A percentile compares a stretch with the other conserved stretches of the same genome.
Evolutionary conservation across 2,113 vertebrate species (phyloP).

Genomic region (Pseudorectes ferrugineus): DNA sequence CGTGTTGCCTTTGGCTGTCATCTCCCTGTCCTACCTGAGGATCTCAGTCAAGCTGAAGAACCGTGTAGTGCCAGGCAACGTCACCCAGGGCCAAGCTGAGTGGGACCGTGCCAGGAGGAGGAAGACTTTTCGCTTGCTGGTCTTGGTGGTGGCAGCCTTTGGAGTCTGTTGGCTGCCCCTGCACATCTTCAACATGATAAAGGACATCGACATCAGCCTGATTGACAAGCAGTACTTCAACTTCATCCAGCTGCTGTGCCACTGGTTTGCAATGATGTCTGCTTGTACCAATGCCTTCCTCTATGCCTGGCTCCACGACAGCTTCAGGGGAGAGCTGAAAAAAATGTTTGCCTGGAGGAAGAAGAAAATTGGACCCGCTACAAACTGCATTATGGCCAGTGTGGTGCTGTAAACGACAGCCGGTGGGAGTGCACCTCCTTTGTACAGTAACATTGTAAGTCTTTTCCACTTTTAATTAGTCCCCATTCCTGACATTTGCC

Average conservation of each 20-base stretch:
- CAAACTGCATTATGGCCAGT: slow-evolving; percentile 76
- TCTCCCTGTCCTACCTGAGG: slow-evolving; percentile 75
- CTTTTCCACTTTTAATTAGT: not conserved
- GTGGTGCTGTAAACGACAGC: slow-evolving; percentile 69
- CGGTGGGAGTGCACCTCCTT: not conserved
- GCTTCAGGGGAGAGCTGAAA: slow-evolving; percentile 79
- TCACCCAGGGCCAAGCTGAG: slow-evolving; percentile 70
- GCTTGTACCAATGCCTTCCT: slow-evolving; percentile 82
- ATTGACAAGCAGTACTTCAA: slow-evolving; percentile 81
- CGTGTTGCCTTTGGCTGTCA: slow-evolving; percentile 66
- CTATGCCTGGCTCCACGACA: slow-evolving; percentile 86
- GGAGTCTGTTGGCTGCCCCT: slow-evolving; percentile 76
- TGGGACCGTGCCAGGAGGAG: slow-evolving; percentile 72
- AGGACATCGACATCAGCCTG: slow-evolving; percentile 77
- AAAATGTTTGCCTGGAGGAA: slow-evolving; percentile 77
- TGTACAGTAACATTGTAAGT: not conserved
- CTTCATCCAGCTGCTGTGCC: slow-evolving; percentile 80
- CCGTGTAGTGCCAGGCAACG: slow-evolving; percentile 76
- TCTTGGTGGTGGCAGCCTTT: slow-evolving; percentile 76
- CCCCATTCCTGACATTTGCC: not conserved
- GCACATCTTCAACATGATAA: slow-evolving; percentile 79
- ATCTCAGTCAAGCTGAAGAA: slow-evolving; percentile 80
- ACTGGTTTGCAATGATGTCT: slow-evolving; percentile 83
- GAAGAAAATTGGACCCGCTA: slow-evolving; percentile 68
- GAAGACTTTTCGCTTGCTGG: slow-evolving; percentile 81